Conservation (phyloP, 2,888 invertebrate genomes). For the Linnaemya tessellans region DNA sequence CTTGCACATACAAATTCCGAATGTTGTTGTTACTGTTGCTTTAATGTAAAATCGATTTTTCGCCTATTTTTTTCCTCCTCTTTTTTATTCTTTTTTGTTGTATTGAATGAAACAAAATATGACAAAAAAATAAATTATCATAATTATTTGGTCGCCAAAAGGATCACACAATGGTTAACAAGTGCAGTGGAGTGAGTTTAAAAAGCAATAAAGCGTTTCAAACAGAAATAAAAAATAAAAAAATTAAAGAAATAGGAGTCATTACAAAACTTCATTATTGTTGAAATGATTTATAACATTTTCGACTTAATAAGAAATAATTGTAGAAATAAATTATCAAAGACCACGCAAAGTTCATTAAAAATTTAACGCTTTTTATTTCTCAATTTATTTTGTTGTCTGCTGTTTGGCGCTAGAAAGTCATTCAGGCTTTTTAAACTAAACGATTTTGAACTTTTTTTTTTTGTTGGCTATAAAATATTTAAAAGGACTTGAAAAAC, state of each 20-base stretch:
- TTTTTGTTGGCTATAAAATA: slow-evolving; percentile 18
- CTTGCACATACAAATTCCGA: not conserved
- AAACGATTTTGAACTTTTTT: slow-evolving; percentile 9
- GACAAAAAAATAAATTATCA: slow-evolving; percentile 51
- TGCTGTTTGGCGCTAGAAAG: slow-evolving; percentile 1
- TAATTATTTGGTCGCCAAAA: slow-evolving; percentile 68
- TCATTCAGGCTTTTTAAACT: not conserved
- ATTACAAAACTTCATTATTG: slow-evolving; percentile 48
- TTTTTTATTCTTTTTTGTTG: too few relatives aligned
- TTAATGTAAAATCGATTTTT: slow-evolving; percentile 70
- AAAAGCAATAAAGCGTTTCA: not conserved
- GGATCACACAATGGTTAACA: slow-evolving; percentile 55
- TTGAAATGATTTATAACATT: slow-evolving; percentile 65
- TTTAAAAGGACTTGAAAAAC: slow-evolving; percentile 17
- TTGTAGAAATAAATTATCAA: slow-evolving; percentile 62
- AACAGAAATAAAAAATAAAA: too few relatives aligned
- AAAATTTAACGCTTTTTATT: slow-evolving; percentile 39
- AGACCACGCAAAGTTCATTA: slow-evolving; percentile 65
- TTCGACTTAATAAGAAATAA: slow-evolving; percentile 58
- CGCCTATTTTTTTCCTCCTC: slow-evolving; percentile 7
- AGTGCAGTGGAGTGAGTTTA: slow-evolving; percentile 16
- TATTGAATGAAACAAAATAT: slow-evolving; percentile 28
- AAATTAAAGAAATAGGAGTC: not conserved
- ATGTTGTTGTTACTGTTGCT: slow-evolving; percentile 38
- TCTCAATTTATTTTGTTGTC: slow-evolving; percentile 21